Conservation (phyloP, 2,888 invertebrate genomes). For the Acholoe squamosa region DNA sequence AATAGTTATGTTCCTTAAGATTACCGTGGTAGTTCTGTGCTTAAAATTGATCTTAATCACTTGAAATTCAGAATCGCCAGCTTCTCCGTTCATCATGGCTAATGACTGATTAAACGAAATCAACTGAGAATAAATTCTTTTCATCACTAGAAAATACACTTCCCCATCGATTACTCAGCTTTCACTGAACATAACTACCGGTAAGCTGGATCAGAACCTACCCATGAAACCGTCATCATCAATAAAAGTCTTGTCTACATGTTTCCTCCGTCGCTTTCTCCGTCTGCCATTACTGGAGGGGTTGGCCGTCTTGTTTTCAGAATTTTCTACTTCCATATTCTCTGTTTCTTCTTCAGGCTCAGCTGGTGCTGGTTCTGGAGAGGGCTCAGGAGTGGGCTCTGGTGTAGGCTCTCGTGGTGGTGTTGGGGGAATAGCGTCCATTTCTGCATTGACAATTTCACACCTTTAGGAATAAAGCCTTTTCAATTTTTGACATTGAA, state of each 20-base stretch:
- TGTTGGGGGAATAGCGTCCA: slow-evolving; percentile 18
- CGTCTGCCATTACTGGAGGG: background rate
- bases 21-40: too few relatives aligned
- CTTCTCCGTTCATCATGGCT: too few relatives aligned
- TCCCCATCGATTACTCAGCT: too few relatives aligned
- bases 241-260: slow-evolving; percentile 81
- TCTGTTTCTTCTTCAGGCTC: background rate
- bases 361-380: background rate
- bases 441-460: background rate
- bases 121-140: too few relatives aligned
- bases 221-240: slow-evolving; percentile 82
- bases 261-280: slow-evolving; percentile 73
- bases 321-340: background rate
- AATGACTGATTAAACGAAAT: too few relatives aligned
- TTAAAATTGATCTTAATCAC: too few relatives aligned
- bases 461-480: background rate
- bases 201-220: slow-evolving; percentile 69
- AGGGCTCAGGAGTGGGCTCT: background rate
- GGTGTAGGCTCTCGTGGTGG: slow-evolving; percentile 40
- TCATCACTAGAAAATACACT: too few relatives aligned
- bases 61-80: too few relatives aligned
- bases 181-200: too few relatives aligned
- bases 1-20: too few relatives aligned
- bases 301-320: background rate
- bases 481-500: background rate